phyloP scores from a whole-genome alignment of 2,888 invertebrate species.

The Rhagium mordax region DNA sequence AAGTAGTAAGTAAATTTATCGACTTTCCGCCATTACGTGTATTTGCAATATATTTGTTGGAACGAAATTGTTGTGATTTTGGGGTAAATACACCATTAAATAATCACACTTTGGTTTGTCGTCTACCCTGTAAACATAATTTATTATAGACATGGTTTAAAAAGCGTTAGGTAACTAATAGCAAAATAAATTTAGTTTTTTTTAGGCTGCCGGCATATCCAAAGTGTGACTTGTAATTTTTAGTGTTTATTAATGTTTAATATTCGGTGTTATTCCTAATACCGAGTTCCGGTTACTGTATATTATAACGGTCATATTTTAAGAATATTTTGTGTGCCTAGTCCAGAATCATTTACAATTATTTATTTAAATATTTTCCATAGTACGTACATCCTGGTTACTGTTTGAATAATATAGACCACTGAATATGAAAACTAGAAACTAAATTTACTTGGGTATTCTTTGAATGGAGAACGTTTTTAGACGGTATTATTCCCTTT shows the following conservation, averaged over 20 bases:
- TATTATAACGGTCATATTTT: neutral
- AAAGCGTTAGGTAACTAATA: neutral
- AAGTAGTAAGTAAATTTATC: slow-evolving; percentile 7
- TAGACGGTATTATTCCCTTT: neutral
- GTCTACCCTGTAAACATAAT: neutral
- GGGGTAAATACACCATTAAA: slow-evolving; percentile 8
- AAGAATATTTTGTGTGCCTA: neutral
- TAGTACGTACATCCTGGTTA: neutral
- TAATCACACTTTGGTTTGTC: neutral
- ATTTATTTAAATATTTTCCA: neutral
- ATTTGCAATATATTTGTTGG: slow-evolving; percentile 1
- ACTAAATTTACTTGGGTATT: neutral
- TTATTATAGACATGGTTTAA: neutral
- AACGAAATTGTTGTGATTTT: neutral
- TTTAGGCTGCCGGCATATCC: neutral
- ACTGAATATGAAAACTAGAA: neutral
- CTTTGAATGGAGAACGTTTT: neutral
- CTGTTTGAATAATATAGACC: neutral
- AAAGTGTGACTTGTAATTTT: neutral
- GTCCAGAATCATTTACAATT: neutral
- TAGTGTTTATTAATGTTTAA: neutral
- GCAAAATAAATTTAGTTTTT: neutral
- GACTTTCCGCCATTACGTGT: slow-evolving; percentile 15
- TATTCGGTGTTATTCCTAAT: neutral
- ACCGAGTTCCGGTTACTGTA: neutral